phyloP scores from a whole-genome alignment of 2,888 invertebrate species.

The Frankliniella intonsa region DNA sequence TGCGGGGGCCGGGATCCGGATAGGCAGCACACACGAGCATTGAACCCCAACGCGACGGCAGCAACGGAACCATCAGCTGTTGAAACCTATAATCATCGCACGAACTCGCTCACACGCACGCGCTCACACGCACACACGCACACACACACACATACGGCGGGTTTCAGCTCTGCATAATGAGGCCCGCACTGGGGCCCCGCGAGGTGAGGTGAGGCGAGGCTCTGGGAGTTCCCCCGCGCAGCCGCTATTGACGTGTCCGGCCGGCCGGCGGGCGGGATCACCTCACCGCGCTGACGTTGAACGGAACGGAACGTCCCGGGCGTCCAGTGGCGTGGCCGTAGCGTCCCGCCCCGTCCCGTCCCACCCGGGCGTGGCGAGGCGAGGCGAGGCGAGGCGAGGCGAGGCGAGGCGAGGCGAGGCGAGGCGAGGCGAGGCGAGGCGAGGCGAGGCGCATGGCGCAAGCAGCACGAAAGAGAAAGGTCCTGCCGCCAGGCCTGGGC shows the following conservation, averaged over 20 bases:
- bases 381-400: neutral
- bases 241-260: too few species aligned
- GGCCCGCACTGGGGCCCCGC: too few species aligned
- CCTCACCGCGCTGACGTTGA: too few species aligned
- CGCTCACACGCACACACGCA: neutral
- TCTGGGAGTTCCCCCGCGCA: too few species aligned
- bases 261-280: too few species aligned
- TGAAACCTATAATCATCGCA: constrained; percentile 2
- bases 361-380: neutral
- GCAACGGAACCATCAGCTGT: neutral
- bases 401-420: neutral
- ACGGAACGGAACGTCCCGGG: too few species aligned
- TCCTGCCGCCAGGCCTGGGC: neutral
- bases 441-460: neutral
- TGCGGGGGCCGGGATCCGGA: neutral
- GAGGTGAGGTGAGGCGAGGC: too few species aligned
- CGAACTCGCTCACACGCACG: neutral
- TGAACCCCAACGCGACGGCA: neutral
- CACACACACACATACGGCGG: neutral
- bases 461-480: neutral
- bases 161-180: neutral
- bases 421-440: neutral
- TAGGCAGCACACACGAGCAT: neutral
- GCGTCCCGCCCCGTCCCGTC: neutral
- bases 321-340: neutral